Base-by-base conservation (phyloP, 2,113 vertebrate species). In the Hucho hucho region DNA sequence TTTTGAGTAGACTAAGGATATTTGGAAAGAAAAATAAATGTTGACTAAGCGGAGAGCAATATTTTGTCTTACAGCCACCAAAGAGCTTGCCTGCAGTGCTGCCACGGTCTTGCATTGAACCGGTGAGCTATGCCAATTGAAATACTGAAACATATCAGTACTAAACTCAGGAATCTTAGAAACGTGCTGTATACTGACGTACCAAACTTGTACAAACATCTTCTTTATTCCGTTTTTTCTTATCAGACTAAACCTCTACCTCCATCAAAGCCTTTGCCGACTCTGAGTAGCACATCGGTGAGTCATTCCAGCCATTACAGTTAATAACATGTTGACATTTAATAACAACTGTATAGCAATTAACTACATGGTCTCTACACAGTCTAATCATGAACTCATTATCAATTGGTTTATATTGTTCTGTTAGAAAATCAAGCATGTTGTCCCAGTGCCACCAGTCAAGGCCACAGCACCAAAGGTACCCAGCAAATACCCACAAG, bases 211-310 rank as follows among this genome's bases (percentile, higher is more conserved):
- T 4, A 28, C 5, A 12, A 47, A 49, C 2, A 32, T 6, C 6
- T 1, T 64, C 32, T 64, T 56, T n/a, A 65, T 56, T 28, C 6
- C 0, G 6, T 6, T 7, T 32, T 32, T 32, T 32, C n/a, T n/a
- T 32, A 63, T 16, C 9, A 90, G 88, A 78, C 13, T 4, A 87
- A 82, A 82, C 86, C 87, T 66, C 46, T 70, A 22, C 83, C 91
- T 79, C 89, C 90, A 43, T 58, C 67, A 0, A 93, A 90, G 64
- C 88, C 91, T 56, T 68, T 86, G 75, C 86, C 85, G 0, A 59
- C 84, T 53, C 28, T 87, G 56, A 80, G 24, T 63, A 79, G 72
- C 20, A 71, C 85, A 16, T 84, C 79, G 85, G 92, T 93, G 80
- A 92, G 91, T 80, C 76, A 74, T 43, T 49, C 6, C 47, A 13